Percentiles rank a stretch among this genome's conserved stretches.
Conservation (phyloP, 2,888 invertebrate genomes). For the Mamestra brassicae region DNA sequence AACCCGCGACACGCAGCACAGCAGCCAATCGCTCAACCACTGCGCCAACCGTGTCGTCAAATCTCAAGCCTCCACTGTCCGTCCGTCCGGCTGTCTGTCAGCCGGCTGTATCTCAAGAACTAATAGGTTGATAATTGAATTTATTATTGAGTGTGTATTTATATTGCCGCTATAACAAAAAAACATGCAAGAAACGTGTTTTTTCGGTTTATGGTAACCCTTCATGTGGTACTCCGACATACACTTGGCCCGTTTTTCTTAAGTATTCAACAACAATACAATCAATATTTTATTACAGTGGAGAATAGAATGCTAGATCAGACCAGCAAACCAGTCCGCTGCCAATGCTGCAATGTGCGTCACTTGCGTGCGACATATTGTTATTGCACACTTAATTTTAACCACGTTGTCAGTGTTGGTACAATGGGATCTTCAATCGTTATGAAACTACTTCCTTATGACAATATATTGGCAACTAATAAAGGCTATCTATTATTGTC, state of each 20-base stretch:
- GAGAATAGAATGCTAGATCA: slow-evolving; percentile 19
- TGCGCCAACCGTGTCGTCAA: too few species aligned
- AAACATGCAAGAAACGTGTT: too few species aligned
- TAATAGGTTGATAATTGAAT: too few species aligned
- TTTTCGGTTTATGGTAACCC: too few species aligned
- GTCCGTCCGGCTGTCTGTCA: too few species aligned
- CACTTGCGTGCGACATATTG: slow-evolving; percentile 34
- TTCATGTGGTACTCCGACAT: too few species aligned
- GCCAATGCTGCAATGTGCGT: slow-evolving; percentile 40
- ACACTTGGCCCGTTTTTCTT: neutral
- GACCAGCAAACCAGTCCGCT: slow-evolving; percentile 20
- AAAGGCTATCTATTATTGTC: slow-evolving; percentile 26
- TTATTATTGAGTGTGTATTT: too few species aligned
- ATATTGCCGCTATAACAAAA: too few species aligned
- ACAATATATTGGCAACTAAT: slow-evolving; percentile 36
- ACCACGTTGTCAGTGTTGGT: neutral
- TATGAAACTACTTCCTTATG: slow-evolving; percentile 37
- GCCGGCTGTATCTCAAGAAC: too few species aligned
- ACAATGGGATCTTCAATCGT: slow-evolving; percentile 40
- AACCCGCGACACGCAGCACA: too few species aligned
- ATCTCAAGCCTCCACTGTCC: too few species aligned
- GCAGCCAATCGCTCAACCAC: too few species aligned
- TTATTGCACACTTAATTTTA: slow-evolving; percentile 29
- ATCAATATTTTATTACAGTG: slow-evolving; percentile 7
- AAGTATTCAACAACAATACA: slow-evolving; percentile 8